Percentiles rank a stretch among this genome's conserved stretches.
These are phyloP conservation scores for Cremastinae sp. DNA, from an alignment of 2,888 invertebrate species.

Conservation along the genomic window DNA sequence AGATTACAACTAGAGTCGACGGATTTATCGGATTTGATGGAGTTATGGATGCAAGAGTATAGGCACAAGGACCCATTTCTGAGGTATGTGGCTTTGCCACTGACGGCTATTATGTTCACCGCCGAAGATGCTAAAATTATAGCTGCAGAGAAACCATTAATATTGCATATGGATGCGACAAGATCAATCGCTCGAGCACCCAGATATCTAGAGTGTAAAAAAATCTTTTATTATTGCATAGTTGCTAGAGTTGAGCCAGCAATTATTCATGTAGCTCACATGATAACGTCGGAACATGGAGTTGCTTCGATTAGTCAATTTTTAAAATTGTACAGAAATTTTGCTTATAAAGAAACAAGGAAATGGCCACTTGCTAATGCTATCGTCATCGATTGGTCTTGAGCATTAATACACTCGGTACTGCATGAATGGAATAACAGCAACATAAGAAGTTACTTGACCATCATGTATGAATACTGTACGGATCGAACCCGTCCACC, in stretches of 20 bases:
- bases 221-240: conserved; percentile 51
- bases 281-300: conserved; percentile 53
- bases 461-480: conserved; percentile 34
- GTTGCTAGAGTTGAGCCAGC: conserved; percentile 8
- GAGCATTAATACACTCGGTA: conserved; percentile 3
- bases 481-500: not conserved
- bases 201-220: conserved; percentile 35
- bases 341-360: conserved; percentile 6
- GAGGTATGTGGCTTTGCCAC: conserved; percentile 7
- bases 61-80: conserved; percentile 32
- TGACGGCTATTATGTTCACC: conserved; percentile 36
- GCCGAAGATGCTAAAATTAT: conserved; percentile 15
- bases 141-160: not conserved
- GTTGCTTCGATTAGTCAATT: conserved; percentile 42
- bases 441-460: not conserved
- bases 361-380: conserved; percentile 7
- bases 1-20: conserved; percentile 1
- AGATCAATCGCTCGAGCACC: conserved; percentile 52
- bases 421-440: not conserved
- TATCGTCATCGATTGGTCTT: conserved; percentile 1
- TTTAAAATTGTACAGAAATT: conserved; percentile 49
- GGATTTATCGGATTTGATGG: conserved; percentile 23
- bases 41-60: conserved; percentile 1
- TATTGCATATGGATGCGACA: conserved; percentile 59
- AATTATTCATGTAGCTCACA: conserved; percentile 17